phyloP scores from a whole-genome alignment of 2,113 vertebrate species.

The Xiphophorus maculatus region DNA sequence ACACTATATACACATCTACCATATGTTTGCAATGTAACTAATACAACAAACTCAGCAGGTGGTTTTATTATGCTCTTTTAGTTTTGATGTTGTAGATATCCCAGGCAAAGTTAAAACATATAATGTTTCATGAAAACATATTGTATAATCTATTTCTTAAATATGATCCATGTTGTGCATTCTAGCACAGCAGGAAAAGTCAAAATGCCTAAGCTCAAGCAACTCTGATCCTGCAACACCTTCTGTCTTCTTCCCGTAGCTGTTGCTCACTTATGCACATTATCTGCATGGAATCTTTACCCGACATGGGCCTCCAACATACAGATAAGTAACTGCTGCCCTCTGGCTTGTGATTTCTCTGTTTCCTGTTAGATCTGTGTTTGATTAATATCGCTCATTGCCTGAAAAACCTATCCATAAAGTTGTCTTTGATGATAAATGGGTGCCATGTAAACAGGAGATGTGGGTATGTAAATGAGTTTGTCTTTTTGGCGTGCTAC shows the following conservation, averaged over 20 bases:
- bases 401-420: conserved; percentile 57
- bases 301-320: conserved; percentile 43
- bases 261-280: conserved; percentile 72
- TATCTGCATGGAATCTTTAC: conserved; percentile 72
- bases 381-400: conserved; percentile 68
- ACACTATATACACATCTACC: neutral
- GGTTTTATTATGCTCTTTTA: neutral
- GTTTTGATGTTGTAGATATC: conserved; percentile 10
- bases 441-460: conserved; percentile 68
- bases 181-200: conserved; percentile 43
- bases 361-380: conserved; percentile 58
- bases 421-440: conserved; percentile 77
- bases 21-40: neutral
- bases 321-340: conserved; percentile 44
- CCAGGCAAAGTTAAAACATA: conserved; percentile 34
- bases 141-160: conserved; percentile 20
- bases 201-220: conserved; percentile 47
- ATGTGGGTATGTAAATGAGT: conserved; percentile 74
- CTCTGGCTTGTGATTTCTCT: conserved; percentile 46
- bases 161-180: conserved; percentile 45
- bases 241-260: conserved; percentile 33
- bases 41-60: neutral
- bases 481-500: conserved; percentile 50
- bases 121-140: conserved; percentile 33
- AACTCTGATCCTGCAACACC: neutral